Conservation (phyloP, 2,888 invertebrate genomes). For the Timema podura region DNA sequence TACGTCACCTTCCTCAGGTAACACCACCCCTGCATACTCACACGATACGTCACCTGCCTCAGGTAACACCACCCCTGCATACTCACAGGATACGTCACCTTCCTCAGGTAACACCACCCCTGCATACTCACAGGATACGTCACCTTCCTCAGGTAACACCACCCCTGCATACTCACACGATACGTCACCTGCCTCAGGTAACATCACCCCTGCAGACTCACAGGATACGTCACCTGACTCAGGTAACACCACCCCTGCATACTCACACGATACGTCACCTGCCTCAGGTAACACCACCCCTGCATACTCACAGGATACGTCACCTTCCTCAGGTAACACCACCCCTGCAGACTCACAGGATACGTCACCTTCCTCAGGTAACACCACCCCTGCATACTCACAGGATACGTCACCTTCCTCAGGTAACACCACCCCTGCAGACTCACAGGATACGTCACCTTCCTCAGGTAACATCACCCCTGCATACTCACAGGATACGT, state of each 20-base stretch:
- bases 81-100: too few species aligned
- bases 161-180: background rate
- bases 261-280: too few species aligned
- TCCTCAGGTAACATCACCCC: too few species aligned
- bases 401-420: background rate
- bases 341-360: background rate
- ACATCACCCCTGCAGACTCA: background rate
- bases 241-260: background rate
- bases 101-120: too few species aligned
- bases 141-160: slow-evolving; percentile 2
- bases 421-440: background rate
- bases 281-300: too few species aligned
- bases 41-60: background rate
- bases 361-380: too few species aligned
- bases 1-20: too few species aligned
- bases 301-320: background rate
- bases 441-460: too few species aligned
- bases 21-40: too few species aligned
- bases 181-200: too few species aligned
- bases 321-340: slow-evolving; percentile 2
- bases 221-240: background rate
- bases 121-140: background rate
- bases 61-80: background rate
- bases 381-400: background rate
- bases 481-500: background rate